Evolutionary conservation across 2,113 vertebrate species (phyloP), one percentile per base, ranked within the genome.

Genomic region (Cephalopholis sonnerati): DNA sequence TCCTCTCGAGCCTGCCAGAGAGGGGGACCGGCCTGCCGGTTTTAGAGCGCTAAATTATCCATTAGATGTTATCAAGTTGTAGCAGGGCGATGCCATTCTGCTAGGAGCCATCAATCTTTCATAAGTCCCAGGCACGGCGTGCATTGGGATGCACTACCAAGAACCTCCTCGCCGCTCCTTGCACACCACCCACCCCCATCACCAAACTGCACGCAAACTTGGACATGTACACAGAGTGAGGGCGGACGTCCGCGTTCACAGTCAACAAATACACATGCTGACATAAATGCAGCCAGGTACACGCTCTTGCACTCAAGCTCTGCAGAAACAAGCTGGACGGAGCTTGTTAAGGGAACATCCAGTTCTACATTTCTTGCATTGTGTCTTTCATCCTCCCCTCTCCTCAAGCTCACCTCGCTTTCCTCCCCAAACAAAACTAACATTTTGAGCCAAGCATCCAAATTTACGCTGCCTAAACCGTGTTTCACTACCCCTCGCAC

Each of bases 21-120:
- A 88, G 81, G 77, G 79, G 81, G 89, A 83, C 85, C 27, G 71
- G 93, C 95, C 94, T 93, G 87, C 91, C 93, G 94, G 92, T 97
- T 97, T 97, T 97, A 95, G 92, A 96, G 95, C 83, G 94, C 95
- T 97, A 97, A 97, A 97, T 97, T 97, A 97, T 97, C 97, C 96
- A 98, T 97, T 97, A 97, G 96, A 97, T 97, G 97, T 98, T 97
- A 97, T 97, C 97, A 96, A 98, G 98, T 98, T 97, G 97, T 97
- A 96, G 96, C 96, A 94, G 96, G 96, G 96, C 96, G 96, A 97
- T 97, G 97, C 97, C 96, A 98, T 97, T 96, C 93, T 93, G 95
- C 95, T 94, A 96, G 96, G 96, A 94, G 94, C 94, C 96, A 98
- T 98, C 96, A 98, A 99, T 98, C 97, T 97, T 98, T 97, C 95